Base-by-base conservation (phyloP, 2,113 vertebrate species). In the Silurus asotus region DNA sequence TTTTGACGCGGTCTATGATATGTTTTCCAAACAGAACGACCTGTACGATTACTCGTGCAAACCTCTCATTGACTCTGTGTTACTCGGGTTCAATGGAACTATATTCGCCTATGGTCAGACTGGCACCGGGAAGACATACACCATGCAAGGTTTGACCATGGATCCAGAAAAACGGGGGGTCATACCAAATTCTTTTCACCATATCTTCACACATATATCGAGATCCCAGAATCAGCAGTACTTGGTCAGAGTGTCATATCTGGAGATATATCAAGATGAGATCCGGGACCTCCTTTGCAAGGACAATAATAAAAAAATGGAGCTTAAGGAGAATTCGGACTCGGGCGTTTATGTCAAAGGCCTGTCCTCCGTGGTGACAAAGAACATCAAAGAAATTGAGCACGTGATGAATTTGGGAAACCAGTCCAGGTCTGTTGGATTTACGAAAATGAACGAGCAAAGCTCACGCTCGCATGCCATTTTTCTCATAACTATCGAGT, bases 211-310 rank as follows among this genome's bases (percentile, higher is more conserved):
- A 1, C 96, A 97, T 75, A 99, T 99, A 93, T 97, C 98, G 53
- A 96, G 98, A 85, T 98, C 96, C 62, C 97, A 97, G 94, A 97
- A 98, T 92, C 97, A 98, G 92, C 97, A 98, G 90, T 99, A 97
- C 92, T 93, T 99, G 92, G 98, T 99, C 82, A 94, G 98, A 91
- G 98, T 97, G n/a, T 99, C 98, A 0, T 99, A 99, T 90, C 92
- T 99, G 88, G 98, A 99, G 94, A 99, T 99, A 92, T 99, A 99
- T 92, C 97, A 98, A 92, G 98, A 99, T 94, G 97, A 99, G 88
- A 96, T 99, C 88, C 88, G 97, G 74, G 98, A 99, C 74, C 96
- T 99, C 25, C 93, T 99, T 56, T 96, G 96, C 90, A 98, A 97
- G 89, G 96, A 99, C 90, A 97, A 97, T 83, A 96, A 91, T 91